Conservation (phyloP, 1,140 invertebrate genomes). For the Macrostomum lignano region DNA sequence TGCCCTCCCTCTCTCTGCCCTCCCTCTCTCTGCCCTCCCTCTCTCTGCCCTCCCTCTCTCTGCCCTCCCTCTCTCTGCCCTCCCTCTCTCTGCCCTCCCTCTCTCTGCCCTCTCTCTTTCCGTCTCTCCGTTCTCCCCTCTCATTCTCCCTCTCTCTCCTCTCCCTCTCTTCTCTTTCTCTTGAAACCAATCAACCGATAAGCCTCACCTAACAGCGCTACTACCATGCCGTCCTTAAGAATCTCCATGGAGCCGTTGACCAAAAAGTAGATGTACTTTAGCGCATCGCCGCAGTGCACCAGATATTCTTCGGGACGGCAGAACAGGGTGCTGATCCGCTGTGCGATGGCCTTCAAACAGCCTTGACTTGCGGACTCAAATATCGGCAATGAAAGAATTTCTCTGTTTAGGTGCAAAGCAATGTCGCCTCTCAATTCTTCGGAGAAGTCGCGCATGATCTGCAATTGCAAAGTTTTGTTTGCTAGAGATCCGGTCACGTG, state of each 20-base stretch:
- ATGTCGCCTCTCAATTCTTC: slow-evolving; percentile 74
- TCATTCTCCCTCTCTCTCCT: no score
- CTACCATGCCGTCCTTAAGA: slow-evolving; percentile 19
- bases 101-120: no score
- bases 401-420: slow-evolving; percentile 69
- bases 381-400: slow-evolving; percentile 67
- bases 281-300: slow-evolving; percentile 18
- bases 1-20: no score
- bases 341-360: slow-evolving; percentile 15
- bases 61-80: no score
- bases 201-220: slow-evolving; percentile 20
- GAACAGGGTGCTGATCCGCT: slow-evolving; percentile 16
- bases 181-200: no score
- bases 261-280: slow-evolving; percentile 22
- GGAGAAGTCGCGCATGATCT: slow-evolving; percentile 81
- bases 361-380: slow-evolving; percentile 43
- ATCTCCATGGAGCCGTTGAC: slow-evolving; percentile 24
- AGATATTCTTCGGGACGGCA: slow-evolving; percentile 23
- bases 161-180: no score
- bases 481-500: no score
- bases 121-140: no score
- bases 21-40: no score
- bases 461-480: no score
- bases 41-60: no score
- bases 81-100: no score